Percentiles rank a stretch among this genome's conserved stretches.
These are phyloP conservation scores for Stenodema calcarata DNA, from an alignment of 2,888 invertebrate species.

Conservation along the genomic window DNA sequence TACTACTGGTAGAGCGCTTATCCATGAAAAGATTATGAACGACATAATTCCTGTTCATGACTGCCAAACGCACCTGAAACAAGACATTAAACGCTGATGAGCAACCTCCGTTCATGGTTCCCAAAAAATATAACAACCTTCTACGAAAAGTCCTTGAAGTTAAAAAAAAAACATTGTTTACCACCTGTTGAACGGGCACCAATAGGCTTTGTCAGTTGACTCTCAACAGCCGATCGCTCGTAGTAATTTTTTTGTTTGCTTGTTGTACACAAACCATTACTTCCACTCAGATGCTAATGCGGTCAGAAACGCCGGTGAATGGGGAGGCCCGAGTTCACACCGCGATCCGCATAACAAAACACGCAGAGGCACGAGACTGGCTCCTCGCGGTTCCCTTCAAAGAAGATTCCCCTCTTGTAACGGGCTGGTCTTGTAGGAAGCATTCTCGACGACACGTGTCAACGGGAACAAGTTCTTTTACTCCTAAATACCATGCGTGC, in stretches of 20 bases:
- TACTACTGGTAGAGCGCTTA: no score
- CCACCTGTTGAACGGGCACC: neutral
- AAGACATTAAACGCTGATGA: no score
- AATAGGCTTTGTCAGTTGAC: neutral
- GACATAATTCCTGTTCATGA: no score
- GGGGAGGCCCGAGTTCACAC: neutral
- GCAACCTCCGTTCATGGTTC: no score
- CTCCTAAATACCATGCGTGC: neutral
- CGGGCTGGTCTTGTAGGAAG: neutral
- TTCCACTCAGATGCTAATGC: neutral
- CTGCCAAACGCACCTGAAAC: no score
- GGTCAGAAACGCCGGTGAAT: neutral
- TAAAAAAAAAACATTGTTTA: neutral
- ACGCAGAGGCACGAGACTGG: neutral
- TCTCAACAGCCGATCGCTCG: neutral
- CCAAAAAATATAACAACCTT: no score
- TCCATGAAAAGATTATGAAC: no score
- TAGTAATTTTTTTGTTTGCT: neutral
- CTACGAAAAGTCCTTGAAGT: no score
- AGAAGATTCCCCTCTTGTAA: neutral
- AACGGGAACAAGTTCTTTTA: neutral
- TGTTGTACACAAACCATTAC: neutral
- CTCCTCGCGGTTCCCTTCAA: neutral
- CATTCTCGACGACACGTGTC: neutral
- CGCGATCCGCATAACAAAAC: neutral